phyloP scores from a whole-genome alignment of 2,113 vertebrate species.

The Odontesthes bonariensis region DNA sequence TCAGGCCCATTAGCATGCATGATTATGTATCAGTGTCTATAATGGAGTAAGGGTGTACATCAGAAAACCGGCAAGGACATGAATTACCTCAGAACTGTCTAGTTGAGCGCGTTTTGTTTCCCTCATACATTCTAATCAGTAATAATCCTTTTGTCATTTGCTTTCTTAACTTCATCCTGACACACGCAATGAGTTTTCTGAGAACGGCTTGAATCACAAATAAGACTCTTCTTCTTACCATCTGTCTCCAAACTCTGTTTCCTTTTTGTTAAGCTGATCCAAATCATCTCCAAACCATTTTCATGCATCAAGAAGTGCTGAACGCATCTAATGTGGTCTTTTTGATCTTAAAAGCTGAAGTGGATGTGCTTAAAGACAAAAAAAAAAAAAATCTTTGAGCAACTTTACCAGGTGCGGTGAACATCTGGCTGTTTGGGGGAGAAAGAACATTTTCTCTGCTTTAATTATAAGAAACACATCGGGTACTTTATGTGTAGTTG shows the following conservation, averaged over 20 bases:
- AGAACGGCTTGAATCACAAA: constrained; percentile 67
- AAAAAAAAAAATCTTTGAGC: constrained; percentile 27
- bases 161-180: constrained; percentile 66
- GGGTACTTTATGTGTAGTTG: constrained; percentile 34
- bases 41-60: constrained; percentile 80
- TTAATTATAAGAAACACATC: constrained; percentile 55
- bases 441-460: constrained; percentile 49
- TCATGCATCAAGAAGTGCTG: constrained; percentile 48
- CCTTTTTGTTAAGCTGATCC: constrained; percentile 58
- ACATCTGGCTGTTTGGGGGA: constrained; percentile 68
- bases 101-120: constrained; percentile 69
- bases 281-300: constrained; percentile 52
- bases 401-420: constrained; percentile 73
- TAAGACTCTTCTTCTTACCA: constrained; percentile 63
- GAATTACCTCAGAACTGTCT: constrained; percentile 75
- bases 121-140: constrained; percentile 74
- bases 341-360: constrained; percentile 77
- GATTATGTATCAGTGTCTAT: constrained; percentile 80
- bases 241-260: constrained; percentile 67
- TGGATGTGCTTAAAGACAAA: constrained; percentile 57
- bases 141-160: constrained; percentile 75
- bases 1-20: constrained; percentile 78
- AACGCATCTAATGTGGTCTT: constrained; percentile 58
- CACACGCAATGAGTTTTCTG: constrained; percentile 63
- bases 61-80: constrained; percentile 70